Percentiles rank a stretch among this genome's conserved stretches.
These are phyloP conservation scores for Galleria mellonella DNA, from an alignment of 1,140 invertebrate species.

Conservation along the genomic window DNA sequence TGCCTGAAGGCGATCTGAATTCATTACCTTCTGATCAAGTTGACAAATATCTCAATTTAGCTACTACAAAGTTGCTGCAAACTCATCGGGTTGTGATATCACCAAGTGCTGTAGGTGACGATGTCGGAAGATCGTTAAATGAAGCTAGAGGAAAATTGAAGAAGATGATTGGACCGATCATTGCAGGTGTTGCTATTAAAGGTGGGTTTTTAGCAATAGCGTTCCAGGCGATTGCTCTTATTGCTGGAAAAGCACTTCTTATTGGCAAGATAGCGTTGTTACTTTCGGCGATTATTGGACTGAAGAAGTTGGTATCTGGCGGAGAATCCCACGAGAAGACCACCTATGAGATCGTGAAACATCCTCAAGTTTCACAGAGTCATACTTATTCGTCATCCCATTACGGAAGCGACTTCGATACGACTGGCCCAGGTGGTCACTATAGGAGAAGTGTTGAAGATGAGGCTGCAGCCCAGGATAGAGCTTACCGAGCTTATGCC, in stretches of 20 bases:
- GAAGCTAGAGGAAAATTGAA: conserved; percentile 77
- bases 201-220: conserved; percentile 82
- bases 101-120: conserved; percentile 53
- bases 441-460: conserved; percentile 78
- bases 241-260: conserved; percentile 83
- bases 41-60: conserved; percentile 74
- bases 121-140: conserved; percentile 31
- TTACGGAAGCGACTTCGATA: conserved; percentile 79
- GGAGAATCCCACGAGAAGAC: conserved; percentile 82
- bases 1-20: conserved; percentile 62
- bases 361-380: conserved; percentile 85
- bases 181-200: conserved; percentile 80
- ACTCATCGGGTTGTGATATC: conserved; percentile 77
- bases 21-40: conserved; percentile 74
- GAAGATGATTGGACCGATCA: conserved; percentile 75
- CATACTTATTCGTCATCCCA: conserved; percentile 85
- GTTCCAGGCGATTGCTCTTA: conserved; percentile 82
- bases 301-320: conserved; percentile 82
- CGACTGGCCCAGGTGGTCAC: conserved; percentile 73
- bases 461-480: conserved; percentile 75
- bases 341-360: conserved; percentile 89
- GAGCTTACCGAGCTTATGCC: conserved; percentile 74
- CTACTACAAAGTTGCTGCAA: conserved; percentile 75
- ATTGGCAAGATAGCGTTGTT: conserved; percentile 85
- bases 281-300: conserved; percentile 82